A percentile compares a stretch with the other conserved stretches of the same genome.
These are phyloP conservation scores for Uromys caudimaculatus DNA, from an alignment of 2,797 vertebrate species.

Conservation along the genomic window DNA sequence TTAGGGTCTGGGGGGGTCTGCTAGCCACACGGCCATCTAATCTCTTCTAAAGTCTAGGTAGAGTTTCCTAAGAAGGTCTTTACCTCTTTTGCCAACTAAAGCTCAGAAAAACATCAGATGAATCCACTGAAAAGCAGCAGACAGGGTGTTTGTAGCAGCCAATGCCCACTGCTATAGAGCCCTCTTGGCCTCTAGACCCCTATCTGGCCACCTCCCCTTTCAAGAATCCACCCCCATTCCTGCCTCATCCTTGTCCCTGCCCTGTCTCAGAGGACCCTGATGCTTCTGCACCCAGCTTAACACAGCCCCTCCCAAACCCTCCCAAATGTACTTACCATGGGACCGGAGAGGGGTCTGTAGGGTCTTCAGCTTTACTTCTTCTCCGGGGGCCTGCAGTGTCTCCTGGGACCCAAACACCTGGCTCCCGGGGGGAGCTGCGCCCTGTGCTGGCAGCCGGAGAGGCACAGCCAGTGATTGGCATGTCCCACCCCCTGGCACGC, in stretches of 20 bases:
- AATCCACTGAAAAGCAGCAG: constrained; percentile 42
- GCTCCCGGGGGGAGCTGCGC: constrained; percentile 81
- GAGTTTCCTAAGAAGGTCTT: constrained; percentile 45
- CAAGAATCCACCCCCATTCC: constrained; percentile 36
- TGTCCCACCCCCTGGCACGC: constrained; percentile 85
- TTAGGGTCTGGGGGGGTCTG: not conserved
- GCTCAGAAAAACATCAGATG: constrained; percentile 62
- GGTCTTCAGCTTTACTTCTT: constrained; percentile 64
- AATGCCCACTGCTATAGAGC: not conserved
- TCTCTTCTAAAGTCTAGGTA: not conserved
- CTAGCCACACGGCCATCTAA: not conserved
- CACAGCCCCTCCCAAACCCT: constrained; percentile 51
- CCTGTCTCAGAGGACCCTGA: constrained; percentile 36
- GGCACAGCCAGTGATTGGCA: constrained; percentile 84
- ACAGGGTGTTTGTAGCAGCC: not conserved
- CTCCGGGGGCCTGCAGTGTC: constrained; percentile 61
- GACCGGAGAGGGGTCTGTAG: constrained; percentile 65
- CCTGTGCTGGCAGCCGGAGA: constrained; percentile 83
- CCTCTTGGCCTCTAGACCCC: constrained; percentile 46
- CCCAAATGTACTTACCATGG: constrained; percentile 77
- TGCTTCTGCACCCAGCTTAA: not conserved
- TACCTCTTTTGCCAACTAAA: constrained; percentile 45
- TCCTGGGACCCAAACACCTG: constrained; percentile 84
- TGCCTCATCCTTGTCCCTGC: not conserved
- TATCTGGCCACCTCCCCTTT: constrained; percentile 35